phyloP scores from a whole-genome alignment of 2,113 vertebrate genomes.

The Epinephelus fuscoguttatus region DNA sequence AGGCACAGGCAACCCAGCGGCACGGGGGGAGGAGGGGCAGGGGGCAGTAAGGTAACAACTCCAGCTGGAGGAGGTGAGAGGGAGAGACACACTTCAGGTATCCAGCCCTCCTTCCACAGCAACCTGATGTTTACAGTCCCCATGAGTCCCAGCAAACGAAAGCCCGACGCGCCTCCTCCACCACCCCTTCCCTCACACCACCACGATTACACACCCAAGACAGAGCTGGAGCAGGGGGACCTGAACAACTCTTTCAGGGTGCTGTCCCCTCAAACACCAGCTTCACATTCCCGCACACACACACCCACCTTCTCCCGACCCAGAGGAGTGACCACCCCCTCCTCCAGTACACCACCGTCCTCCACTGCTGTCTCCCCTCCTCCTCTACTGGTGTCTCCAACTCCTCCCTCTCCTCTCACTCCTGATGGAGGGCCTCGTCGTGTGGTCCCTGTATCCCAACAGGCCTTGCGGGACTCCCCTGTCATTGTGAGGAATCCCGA shows the following conservation, averaged over 20 bases:
- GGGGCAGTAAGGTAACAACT: slow-evolving; percentile 78
- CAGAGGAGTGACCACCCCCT: slow-evolving; percentile 72
- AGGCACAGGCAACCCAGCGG: slow-evolving; percentile 89
- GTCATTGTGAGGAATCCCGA: slow-evolving; percentile 94
- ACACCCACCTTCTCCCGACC: slow-evolving; percentile 81
- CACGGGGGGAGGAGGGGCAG: slow-evolving; percentile 81
- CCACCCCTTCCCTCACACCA: slow-evolving; percentile 78
- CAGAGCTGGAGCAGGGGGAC: slow-evolving; percentile 80
- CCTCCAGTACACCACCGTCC: slow-evolving; percentile 75
- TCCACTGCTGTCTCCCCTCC: slow-evolving; percentile 83
- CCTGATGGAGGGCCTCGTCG: slow-evolving; percentile 87
- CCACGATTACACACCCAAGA: slow-evolving; percentile 83
- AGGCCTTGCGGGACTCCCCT: slow-evolving; percentile 89
- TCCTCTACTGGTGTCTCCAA: slow-evolving; percentile 83
- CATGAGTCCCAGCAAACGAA: slow-evolving; percentile 91
- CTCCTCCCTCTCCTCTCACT: slow-evolving; percentile 85
- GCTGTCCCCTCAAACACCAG: slow-evolving; percentile 85
- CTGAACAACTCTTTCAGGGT: slow-evolving; percentile 84
- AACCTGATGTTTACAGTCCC: slow-evolving; percentile 94
- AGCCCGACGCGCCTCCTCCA: slow-evolving; percentile 82
- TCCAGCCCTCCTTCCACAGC: slow-evolving; percentile 89
- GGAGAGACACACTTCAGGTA: slow-evolving; percentile 87
- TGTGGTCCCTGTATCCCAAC: slow-evolving; percentile 85
- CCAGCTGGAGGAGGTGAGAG: slow-evolving; percentile 81
- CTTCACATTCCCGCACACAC: slow-evolving; percentile 83